Base-by-base conservation (phyloP, 37 sponge, comb jelly and placozoan species). In the Spongilla lacustris region DNA sequence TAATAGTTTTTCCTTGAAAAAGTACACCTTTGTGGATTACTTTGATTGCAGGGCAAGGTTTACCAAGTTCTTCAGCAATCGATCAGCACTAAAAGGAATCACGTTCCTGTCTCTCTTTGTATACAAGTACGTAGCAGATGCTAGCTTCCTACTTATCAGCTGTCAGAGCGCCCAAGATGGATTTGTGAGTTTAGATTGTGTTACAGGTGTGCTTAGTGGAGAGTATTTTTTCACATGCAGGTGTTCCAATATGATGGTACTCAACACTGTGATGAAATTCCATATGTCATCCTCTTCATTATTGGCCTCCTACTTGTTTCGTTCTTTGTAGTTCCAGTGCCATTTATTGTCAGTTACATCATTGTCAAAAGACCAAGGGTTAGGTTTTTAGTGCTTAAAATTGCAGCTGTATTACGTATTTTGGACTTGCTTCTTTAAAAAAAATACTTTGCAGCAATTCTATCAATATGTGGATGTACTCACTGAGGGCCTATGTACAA, bases 51-150 rank as follows among this genome's bases (percentile, higher is more conserved):
- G 94, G 66, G 88, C 94, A 30, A 71, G 78, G 21, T 81, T 23
- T 37, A 29, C 82, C 30, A 75, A 72, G 24, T 6, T 33, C 77
- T 88, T 94, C 35, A 77, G 85, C 28, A 81, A 84, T 50, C 83
- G 75, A 28, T 84, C 91, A 8, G 84, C 94, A 21, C 76, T 94
- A 30, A 84, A 89, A 31, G 94, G 91, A 2, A 84, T 94, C 79
- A 81, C 88, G 33, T 81, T 84, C 22, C 72, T 94, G 69, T 74
- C 48, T 21, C 68, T 90, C 37, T 91, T 94, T 38, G 46, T 94
- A n/a, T 94, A 91, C 82, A 94, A 94, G 74, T 94, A 94, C 34
- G 30, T 94, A 2, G 91, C 91, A 1, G 94, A 94, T 81, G 88
- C 94, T 10, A 70, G 88, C 69, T 88, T 90, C 82, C 48, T 94